phyloP scores from a whole-genome alignment of 2,113 vertebrate species.

The Lycocorax pyrrhopterus region DNA sequence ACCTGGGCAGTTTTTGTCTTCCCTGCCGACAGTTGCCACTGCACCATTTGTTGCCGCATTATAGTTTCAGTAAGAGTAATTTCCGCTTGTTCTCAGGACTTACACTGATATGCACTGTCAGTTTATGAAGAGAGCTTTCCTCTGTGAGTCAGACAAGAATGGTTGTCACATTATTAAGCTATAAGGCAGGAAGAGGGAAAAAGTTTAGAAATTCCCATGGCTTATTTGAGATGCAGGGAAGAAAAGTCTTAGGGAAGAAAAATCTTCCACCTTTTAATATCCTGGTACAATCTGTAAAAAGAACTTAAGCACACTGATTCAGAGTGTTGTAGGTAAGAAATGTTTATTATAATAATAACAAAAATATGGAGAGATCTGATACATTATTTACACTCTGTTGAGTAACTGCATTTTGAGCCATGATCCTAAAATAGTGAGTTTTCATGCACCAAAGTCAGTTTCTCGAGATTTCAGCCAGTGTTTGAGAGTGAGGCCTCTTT shows the following conservation, averaged over 20 bases:
- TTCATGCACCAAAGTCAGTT: not conserved
- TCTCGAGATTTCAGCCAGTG: not conserved
- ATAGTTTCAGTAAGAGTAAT: not conserved
- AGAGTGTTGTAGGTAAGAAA: not conserved
- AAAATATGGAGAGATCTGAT: not conserved
- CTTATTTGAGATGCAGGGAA: not conserved
- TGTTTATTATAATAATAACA: not conserved
- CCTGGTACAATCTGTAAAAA: not conserved
- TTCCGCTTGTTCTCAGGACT: not conserved
- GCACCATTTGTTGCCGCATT: not conserved
- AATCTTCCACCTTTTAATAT: not conserved
- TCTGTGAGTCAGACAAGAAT: not conserved
- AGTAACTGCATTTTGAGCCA: not conserved
- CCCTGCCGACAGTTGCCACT: not conserved
- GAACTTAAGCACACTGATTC: not conserved
- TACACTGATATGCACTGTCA: not conserved
- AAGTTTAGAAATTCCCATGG: not conserved
- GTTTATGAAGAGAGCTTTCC: not conserved
- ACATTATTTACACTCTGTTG: not conserved
- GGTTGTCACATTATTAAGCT: not conserved
- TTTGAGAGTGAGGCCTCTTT: not conserved
- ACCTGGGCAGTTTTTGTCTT: not conserved
- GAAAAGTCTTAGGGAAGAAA: not conserved
- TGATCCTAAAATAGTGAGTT: not conserved
- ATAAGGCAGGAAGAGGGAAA: not conserved